Percentiles rank a stretch among this genome's conserved stretches.
These are phyloP conservation scores for Copsychus sechellarum DNA, from an alignment of 2,113 vertebrate genomes.

Conservation along the genomic window DNA sequence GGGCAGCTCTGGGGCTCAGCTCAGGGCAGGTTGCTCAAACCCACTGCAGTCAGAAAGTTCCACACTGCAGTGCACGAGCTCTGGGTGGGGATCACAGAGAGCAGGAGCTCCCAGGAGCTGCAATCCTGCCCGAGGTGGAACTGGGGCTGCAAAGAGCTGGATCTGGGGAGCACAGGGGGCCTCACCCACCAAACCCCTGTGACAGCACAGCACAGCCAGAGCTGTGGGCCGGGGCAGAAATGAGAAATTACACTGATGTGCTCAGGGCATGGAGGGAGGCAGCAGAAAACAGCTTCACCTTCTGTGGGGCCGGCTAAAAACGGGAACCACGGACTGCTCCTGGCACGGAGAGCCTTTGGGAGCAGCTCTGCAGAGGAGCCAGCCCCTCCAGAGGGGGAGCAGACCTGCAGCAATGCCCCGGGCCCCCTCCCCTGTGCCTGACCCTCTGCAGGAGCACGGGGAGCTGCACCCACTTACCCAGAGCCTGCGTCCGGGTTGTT, in stretches of 20 bases:
- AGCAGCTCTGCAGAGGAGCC: not conserved
- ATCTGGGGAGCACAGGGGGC: not conserved
- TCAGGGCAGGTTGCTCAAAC: too few relatives aligned
- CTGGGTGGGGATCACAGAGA: not conserved
- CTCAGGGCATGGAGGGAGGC: not conserved
- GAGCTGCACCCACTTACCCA: not conserved
- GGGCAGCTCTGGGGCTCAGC: not conserved
- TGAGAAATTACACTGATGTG: not conserved
- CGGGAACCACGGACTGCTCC: not conserved
- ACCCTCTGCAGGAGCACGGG: fast-evolving
- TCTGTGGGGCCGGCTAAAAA: not conserved
- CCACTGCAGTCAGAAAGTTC: too few relatives aligned
- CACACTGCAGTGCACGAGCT: not conserved
- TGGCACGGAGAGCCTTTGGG: not conserved
- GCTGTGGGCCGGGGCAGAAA: not conserved
- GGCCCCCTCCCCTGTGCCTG: not conserved
- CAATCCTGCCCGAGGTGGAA: not conserved
- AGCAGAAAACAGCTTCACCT: not conserved
- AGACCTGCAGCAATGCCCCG: not conserved
- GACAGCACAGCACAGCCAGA: not conserved
- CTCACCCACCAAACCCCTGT: not conserved
- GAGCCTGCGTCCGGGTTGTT: not conserved
- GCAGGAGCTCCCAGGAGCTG: not conserved
- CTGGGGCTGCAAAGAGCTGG: fast-evolving
- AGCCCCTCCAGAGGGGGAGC: not conserved